phyloP scores from a whole-genome alignment of 2,888 invertebrate species.

The Clunio marinus region DNA sequence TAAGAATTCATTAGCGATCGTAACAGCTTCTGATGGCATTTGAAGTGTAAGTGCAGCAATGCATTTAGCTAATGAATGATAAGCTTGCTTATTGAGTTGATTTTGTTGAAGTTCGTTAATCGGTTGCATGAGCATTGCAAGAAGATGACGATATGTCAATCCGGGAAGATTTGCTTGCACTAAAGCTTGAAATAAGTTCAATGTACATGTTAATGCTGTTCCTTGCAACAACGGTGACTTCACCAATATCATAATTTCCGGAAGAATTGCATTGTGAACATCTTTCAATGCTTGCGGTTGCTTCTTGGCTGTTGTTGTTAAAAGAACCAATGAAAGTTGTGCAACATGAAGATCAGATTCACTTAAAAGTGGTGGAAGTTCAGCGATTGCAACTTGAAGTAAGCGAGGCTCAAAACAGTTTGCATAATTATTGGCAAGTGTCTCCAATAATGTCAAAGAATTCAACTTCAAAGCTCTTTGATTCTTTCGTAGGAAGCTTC shows the following conservation, averaged over 20 bases:
- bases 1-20: constrained; percentile 63
- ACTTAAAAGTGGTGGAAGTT: constrained; percentile 84
- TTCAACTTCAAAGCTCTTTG: constrained; percentile 90
- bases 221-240: constrained; percentile 90
- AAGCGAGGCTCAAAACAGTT: constrained; percentile 61
- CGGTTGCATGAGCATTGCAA: constrained; percentile 71
- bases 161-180: constrained; percentile 77
- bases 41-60: constrained; percentile 88
- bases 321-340: constrained; percentile 77
- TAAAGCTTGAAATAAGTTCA: constrained; percentile 89
- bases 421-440: constrained; percentile 84
- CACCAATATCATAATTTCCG: constrained; percentile 79
- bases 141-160: constrained; percentile 74
- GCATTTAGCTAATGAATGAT: constrained; percentile 94
- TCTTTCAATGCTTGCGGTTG: constrained; percentile 74
- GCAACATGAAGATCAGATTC: constrained; percentile 97
- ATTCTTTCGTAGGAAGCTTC: constrained; percentile 93
- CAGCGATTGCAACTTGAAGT: constrained; percentile 68
- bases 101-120: constrained; percentile 56
- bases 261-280: constrained; percentile 71
- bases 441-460: constrained; percentile 84
- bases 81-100: constrained; percentile 66
- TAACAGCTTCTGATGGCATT: constrained; percentile 65
- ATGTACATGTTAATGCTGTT: constrained; percentile 82
- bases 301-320: constrained; percentile 75